Percentiles rank a stretch among this genome's conserved stretches.
phyloP scores from a whole-genome alignment of 2,797 vertebrate species.

The Siniperca obscura region DNA sequence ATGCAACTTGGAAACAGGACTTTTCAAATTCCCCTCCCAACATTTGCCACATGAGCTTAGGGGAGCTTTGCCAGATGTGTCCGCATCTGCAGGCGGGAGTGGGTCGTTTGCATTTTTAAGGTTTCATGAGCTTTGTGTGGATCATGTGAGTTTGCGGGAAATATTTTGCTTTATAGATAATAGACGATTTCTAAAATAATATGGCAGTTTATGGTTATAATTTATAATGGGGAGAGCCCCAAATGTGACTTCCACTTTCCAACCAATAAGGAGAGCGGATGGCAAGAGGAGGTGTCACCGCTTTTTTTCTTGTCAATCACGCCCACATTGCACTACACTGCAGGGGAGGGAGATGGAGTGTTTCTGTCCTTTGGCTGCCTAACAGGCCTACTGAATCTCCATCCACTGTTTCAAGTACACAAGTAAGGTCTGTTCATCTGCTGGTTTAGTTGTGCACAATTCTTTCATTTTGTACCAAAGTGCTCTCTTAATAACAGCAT shows the following conservation, averaged over 20 bases:
- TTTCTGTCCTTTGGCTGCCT: constrained; percentile 47
- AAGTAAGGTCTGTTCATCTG: constrained; percentile 14
- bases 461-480: neutral
- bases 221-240: constrained; percentile 59
- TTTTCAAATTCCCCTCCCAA: constrained; percentile 19
- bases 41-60: neutral
- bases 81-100: neutral
- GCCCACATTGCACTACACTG: constrained; percentile 59
- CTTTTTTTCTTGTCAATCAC: constrained; percentile 47
- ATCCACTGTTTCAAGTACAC: constrained; percentile 21
- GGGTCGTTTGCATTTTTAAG: neutral
- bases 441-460: neutral
- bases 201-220: constrained; percentile 5
- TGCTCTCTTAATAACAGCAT: neutral
- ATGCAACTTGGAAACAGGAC: constrained; percentile 14
- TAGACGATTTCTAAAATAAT: neutral
- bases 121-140: neutral
- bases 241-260: constrained; percentile 55
- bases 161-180: neutral
- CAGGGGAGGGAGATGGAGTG: constrained; percentile 40
- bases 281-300: constrained; percentile 37
- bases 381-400: constrained; percentile 40
- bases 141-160: neutral
- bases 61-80: constrained; percentile 15
- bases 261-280: constrained; percentile 65